Conservation (phyloP, 2,797 vertebrate species). For the Sebastes kiyomatsui region DNA sequence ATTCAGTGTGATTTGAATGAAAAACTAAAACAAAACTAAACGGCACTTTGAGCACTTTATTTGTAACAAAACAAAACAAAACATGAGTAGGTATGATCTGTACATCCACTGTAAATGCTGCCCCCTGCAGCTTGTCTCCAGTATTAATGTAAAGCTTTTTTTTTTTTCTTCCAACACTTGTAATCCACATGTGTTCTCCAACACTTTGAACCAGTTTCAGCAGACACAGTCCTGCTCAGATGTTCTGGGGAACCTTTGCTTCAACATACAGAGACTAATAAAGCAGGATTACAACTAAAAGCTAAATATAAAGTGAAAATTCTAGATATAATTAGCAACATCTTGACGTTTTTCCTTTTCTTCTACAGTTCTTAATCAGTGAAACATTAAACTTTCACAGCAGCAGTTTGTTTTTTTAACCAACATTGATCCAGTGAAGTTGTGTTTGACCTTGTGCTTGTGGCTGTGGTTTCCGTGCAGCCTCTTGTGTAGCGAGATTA, state of each 20-base stretch:
- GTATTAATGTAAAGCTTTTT: not conserved
- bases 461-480: not conserved
- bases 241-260: not conserved
- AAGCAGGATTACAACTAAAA: not conserved
- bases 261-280: not conserved
- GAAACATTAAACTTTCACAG: not conserved
- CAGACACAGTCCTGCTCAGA: not conserved
- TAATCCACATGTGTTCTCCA: not conserved
- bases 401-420: not conserved
- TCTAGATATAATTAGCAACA: not conserved
- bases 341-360: not conserved
- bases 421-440: not conserved
- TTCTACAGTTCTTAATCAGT: not conserved
- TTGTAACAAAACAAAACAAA: not conserved
- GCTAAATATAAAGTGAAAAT: not conserved
- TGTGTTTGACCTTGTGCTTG: conserved; percentile 3
- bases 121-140: conserved; percentile 69
- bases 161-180: not conserved
- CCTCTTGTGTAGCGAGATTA: not conserved
- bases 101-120: conserved; percentile 16
- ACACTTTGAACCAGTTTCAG: not conserved
- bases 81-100: not conserved
- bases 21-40: too few species aligned
- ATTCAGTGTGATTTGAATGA: not conserved
- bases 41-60: fast-evolving